Percentiles rank a stretch among this genome's conserved stretches.
Evolutionary conservation across 2,797 vertebrate genomes (phyloP).

Genomic region (Hoplostethus mediterraneus): DNA sequence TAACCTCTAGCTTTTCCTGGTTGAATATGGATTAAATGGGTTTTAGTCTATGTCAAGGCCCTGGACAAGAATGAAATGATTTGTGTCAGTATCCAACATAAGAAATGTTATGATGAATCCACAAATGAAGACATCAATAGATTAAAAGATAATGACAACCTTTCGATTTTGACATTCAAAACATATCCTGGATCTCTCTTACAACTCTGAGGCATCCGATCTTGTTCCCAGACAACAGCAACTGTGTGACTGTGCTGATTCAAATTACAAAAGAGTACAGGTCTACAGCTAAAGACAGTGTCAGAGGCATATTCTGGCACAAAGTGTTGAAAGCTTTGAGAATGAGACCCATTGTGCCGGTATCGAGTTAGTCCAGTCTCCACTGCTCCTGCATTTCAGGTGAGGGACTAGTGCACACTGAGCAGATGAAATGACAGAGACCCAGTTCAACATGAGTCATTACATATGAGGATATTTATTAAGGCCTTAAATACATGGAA

Average conservation of each 20-base stretch:
- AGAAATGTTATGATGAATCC: neutral
- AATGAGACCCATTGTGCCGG: slow-evolving; percentile 55
- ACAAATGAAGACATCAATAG: too few species aligned
- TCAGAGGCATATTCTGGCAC: slow-evolving; percentile 49
- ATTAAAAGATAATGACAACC: neutral
- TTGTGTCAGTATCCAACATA: neutral
- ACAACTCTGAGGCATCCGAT: neutral
- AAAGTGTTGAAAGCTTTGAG: slow-evolving; percentile 20
- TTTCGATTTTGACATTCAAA: neutral
- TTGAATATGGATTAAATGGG: neutral
- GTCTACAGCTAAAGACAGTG: slow-evolving; percentile 13
- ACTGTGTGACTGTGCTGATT: neutral
- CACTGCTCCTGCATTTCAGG: slow-evolving; percentile 39
- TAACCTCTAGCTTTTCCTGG: slow-evolving; percentile 50
- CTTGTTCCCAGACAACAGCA: slow-evolving; percentile 3
- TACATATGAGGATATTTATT: slow-evolving; percentile 72
- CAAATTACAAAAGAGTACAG: neutral
- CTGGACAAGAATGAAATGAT: neutral
- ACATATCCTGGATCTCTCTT: neutral
- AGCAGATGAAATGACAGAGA: slow-evolving; percentile 2
- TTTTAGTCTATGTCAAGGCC: slow-evolving; percentile 5
- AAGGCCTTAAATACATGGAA: slow-evolving; percentile 75
- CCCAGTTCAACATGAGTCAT: neutral
- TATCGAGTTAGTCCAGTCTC: slow-evolving; percentile 35
- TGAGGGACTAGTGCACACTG: slow-evolving; percentile 22